Evolutionary conservation across 2,888 invertebrate species (phyloP).

Genomic region (Tetragonisca angustula): DNA sequence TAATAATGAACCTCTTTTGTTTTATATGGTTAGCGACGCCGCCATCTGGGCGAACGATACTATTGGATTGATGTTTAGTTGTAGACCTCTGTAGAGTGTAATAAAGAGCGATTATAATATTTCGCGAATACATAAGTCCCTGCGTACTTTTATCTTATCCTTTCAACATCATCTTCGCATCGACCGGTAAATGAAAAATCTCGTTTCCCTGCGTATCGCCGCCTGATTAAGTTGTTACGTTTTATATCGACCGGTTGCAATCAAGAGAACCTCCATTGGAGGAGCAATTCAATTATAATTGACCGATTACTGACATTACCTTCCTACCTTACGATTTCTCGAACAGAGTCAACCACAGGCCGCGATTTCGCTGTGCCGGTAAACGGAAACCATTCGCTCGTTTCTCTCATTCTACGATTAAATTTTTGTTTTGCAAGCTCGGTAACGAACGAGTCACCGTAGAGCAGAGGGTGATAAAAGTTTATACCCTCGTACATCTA

Average conservation of each 20-base stretch:
- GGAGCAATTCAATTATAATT: neutral
- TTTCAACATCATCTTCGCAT: conserved; percentile 10
- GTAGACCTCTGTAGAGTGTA: too few species aligned
- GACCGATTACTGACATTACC: neutral
- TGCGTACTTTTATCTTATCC: too few species aligned
- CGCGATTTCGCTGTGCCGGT: too few species aligned
- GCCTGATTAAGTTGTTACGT: conserved; percentile 46
- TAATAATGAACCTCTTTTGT: too few species aligned
- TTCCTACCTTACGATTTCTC: neutral
- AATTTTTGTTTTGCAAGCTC: neutral
- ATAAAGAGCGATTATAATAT: too few species aligned
- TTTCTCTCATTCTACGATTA: neutral
- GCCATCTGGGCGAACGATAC: too few species aligned
- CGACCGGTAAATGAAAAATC: neutral
- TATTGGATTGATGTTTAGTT: too few species aligned
- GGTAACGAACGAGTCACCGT: too few species aligned
- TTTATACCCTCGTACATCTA: neutral
- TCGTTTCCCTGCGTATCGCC: neutral
- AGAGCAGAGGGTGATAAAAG: neutral
- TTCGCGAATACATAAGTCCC: too few species aligned
- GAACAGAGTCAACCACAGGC: neutral
- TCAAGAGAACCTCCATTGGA: neutral
- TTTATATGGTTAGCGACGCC: too few species aligned
- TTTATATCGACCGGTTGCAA: conserved; percentile 26
- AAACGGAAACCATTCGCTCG: too few species aligned